Evolutionary conservation across 1,140 invertebrate species (phyloP).

Genomic region (Leptopilina clavipes): DNA sequence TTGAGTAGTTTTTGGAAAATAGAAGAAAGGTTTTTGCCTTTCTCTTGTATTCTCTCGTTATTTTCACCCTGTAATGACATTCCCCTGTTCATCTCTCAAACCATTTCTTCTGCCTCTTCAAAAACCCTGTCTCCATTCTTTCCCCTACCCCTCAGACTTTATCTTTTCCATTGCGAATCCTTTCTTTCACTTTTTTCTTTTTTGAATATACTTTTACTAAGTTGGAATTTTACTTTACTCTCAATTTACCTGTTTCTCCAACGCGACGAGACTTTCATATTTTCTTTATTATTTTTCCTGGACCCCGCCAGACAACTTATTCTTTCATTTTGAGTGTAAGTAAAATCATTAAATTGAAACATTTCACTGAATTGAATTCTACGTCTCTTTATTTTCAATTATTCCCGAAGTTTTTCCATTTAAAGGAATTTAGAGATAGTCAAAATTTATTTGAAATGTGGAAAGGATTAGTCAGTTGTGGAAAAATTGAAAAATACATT

Average conservation of each 20-base stretch:
- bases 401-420: too few species aligned
- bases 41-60: constrained; percentile 3
- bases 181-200: background rate
- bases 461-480: too few species aligned
- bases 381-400: too few species aligned
- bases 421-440: too few species aligned
- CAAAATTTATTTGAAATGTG: too few species aligned
- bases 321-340: too few species aligned
- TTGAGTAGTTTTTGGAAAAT: constrained; percentile 12
- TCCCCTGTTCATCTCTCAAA: constrained; percentile 14
- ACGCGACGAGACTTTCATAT: background rate
- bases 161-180: constrained; percentile 7
- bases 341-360: too few species aligned
- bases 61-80: constrained; percentile 15
- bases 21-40: constrained; percentile 12
- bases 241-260: background rate
- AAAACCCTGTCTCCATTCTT: constrained; percentile 11
- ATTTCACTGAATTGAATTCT: too few species aligned
- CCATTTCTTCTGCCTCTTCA: constrained; percentile 9
- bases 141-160: background rate
- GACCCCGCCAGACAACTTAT: background rate
- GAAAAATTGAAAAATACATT: too few species aligned
- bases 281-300: background rate
- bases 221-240: constrained; percentile 4
- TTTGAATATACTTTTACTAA: constrained; percentile 2